These are phyloP conservation scores for Myiagra hebetior DNA, from an alignment of 2,113 vertebrate genomes.

Conservation along the genomic window DNA sequence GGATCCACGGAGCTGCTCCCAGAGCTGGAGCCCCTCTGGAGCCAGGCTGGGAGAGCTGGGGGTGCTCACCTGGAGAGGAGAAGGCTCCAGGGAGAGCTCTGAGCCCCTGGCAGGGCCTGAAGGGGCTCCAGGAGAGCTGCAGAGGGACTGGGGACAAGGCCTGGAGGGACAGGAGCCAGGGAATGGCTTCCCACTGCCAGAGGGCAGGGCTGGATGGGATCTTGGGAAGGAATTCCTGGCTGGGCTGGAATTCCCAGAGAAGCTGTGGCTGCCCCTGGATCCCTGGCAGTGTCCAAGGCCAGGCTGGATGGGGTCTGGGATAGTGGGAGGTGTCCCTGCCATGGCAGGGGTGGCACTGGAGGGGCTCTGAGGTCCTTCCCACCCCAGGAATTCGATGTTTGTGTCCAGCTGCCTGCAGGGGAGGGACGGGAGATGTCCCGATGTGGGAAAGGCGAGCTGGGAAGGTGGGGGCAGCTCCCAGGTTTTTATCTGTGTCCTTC, in stretches of 20 bases:
- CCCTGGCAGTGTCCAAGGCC: fast-evolving
- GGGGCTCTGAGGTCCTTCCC: not conserved
- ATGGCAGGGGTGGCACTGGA: not conserved
- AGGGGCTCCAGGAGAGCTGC: not conserved
- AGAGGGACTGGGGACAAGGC: not conserved
- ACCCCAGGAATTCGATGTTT: not conserved
- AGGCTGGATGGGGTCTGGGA: not conserved
- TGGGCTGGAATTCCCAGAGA: not conserved
- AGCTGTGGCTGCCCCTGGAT: not conserved
- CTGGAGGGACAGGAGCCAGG: not conserved
- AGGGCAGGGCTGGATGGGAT: not conserved
- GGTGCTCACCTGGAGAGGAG: fast-evolving
- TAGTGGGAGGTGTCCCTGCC: not conserved
- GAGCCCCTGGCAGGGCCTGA: not conserved
- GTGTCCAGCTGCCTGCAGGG: not conserved
- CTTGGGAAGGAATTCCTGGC: not conserved
- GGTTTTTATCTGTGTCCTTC: constrained; percentile 33
- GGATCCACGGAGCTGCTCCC: not conserved
- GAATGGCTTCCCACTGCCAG: not conserved
- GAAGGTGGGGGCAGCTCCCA: fast-evolving
- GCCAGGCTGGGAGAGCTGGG: not conserved
- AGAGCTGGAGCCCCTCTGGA: not conserved
- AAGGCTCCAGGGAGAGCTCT: not conserved
- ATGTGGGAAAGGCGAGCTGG: not conserved
- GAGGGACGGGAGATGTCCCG: not conserved